Evolutionary conservation across 2,888 invertebrate genomes (phyloP).

Genomic region (Eupithecia exiguata): DNA sequence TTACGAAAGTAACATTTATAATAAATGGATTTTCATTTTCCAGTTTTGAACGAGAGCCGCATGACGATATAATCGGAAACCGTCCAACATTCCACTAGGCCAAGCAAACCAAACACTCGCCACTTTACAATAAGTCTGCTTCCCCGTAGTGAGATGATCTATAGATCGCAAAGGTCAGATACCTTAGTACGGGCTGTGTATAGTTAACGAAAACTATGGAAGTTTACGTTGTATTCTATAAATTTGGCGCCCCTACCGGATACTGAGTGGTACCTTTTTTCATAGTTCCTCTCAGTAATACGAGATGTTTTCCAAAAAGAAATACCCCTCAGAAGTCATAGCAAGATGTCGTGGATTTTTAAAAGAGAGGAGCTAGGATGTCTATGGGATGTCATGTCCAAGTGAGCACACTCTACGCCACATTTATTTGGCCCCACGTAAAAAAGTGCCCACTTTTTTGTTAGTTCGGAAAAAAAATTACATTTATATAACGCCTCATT

Average conservation of each 20-base stretch:
- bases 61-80: neutral
- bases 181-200: neutral
- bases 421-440: neutral
- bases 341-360: too few relatives aligned
- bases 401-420: neutral
- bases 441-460: too few relatives aligned
- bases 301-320: too few relatives aligned
- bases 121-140: conserved; percentile 7
- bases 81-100: neutral
- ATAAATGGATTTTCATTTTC: neutral
- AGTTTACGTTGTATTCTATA: neutral
- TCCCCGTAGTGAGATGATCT: conserved; percentile 9
- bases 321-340: too few relatives aligned
- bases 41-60: neutral
- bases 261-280: too few relatives aligned
- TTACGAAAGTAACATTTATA: neutral
- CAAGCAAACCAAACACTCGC: neutral
- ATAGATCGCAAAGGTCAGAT: conserved; percentile 6
- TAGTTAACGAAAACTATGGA: neutral
- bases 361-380: too few relatives aligned
- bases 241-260: neutral
- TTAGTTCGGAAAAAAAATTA: too few relatives aligned
- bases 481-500: neutral
- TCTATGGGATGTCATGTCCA: neutral
- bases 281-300: too few relatives aligned